Evolutionary conservation across 2,113 vertebrate species (phyloP).

Genomic region (Callocephalon fimbriatum): DNA sequence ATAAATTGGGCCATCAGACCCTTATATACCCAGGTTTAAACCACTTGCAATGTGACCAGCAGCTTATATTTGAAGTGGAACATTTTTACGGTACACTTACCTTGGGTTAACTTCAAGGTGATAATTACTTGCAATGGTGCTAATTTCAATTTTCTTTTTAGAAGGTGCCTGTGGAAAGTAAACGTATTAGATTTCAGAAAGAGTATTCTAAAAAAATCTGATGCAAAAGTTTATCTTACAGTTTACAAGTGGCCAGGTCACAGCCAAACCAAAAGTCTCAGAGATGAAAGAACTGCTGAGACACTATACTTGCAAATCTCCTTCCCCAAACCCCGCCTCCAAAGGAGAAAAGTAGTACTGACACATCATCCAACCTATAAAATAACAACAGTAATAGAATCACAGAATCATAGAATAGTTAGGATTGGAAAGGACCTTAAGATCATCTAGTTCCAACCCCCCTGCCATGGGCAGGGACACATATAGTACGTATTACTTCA

Average conservation of each 20-base stretch:
- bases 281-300: not conserved
- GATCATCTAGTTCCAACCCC: too few relatives aligned
- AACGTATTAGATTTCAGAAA: not conserved
- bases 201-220: not conserved
- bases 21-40: not conserved
- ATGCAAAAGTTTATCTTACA: not conserved
- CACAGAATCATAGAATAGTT: too few relatives aligned
- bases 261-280: not conserved
- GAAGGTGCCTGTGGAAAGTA: conserved; percentile 87
- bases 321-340: not conserved
- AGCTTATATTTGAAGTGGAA: not conserved
- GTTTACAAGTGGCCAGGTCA: not conserved
- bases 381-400: not conserved
- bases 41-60: not conserved
- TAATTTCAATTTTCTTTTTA: conserved; percentile 99
- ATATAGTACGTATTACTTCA: not conserved
- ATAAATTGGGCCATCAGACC: not conserved
- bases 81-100: conserved; percentile 63
- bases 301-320: not conserved
- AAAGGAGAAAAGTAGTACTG: not conserved
- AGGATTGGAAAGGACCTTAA: too few relatives aligned
- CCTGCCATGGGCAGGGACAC: too few relatives aligned
- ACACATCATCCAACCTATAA: not conserved
- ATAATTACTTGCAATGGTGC: conserved; percentile 98
- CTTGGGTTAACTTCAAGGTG: conserved; percentile 97